These are phyloP conservation scores for Xyliphius kryptos DNA, from an alignment of 2,113 vertebrate genomes.

Conservation along the genomic window DNA sequence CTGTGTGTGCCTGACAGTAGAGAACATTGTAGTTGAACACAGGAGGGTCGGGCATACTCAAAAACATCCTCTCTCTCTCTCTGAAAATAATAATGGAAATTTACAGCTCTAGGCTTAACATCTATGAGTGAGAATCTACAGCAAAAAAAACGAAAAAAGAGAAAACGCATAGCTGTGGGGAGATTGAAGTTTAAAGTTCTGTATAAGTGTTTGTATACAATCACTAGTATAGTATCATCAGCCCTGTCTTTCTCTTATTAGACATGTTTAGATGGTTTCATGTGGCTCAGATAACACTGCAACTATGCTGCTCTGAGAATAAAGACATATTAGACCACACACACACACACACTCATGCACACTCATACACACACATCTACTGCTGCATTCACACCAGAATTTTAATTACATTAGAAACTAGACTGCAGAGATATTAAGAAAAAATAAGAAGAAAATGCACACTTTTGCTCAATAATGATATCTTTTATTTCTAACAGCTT, in stretches of 20 bases:
- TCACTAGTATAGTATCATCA: slow-evolving; percentile 12
- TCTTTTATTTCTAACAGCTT: no score
- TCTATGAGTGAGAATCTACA: slow-evolving; percentile 19
- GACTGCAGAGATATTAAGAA: not conserved
- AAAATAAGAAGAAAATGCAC: not conserved
- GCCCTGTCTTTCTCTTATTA: slow-evolving; percentile 15
- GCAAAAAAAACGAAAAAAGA: slow-evolving; percentile 10
- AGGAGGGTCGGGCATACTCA: slow-evolving; percentile 4
- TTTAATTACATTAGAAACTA: slow-evolving; percentile 3
- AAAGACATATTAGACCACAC: slow-evolving; percentile 13
- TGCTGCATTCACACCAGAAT: slow-evolving; percentile 4
- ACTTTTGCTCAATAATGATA: no score
- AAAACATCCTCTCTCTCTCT: not conserved
- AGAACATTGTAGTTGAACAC: slow-evolving; percentile 27
- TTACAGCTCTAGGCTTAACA: slow-evolving; percentile 29
- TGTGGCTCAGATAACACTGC: slow-evolving; percentile 17
- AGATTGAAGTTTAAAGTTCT: slow-evolving; percentile 23
- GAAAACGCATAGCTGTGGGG: slow-evolving; percentile 11
- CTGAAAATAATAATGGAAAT: slow-evolving; percentile 34
- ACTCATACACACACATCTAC: not conserved
- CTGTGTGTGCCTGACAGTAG: slow-evolving; percentile 14
- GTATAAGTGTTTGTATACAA: slow-evolving; percentile 22
- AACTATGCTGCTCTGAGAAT: slow-evolving; percentile 22
- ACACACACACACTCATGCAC: not conserved
- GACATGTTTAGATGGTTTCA: slow-evolving; percentile 20